phyloP scores from a whole-genome alignment of 92 coral and sea anemone species.

The Parazoanthus darwini region DNA sequence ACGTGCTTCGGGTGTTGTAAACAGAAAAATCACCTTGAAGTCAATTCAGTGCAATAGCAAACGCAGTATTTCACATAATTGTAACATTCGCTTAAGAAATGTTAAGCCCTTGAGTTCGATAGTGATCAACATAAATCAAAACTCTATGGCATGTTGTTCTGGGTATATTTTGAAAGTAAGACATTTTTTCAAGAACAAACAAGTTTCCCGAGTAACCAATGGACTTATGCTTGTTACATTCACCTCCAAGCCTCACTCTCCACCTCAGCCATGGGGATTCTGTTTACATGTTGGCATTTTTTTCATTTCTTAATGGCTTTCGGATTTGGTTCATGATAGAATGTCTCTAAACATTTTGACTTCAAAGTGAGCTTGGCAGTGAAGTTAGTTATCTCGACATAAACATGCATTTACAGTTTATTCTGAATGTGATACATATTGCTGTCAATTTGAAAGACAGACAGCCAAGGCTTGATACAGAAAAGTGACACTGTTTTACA shows the following conservation, averaged over 20 bases:
- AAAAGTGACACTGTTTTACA: no score
- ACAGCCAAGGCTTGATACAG: no score
- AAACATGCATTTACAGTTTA: no score
- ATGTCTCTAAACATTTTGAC: no score
- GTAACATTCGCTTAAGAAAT: background rate
- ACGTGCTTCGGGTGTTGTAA: background rate
- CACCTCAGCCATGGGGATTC: no score
- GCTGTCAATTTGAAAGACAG: background rate
- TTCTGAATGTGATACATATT: background rate
- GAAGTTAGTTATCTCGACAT: no score
- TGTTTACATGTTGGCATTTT: no score
- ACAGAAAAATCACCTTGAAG: background rate
- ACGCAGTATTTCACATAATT: background rate
- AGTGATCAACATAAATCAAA: background rate
- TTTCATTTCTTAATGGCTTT: no score
- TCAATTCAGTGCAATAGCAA: background rate
- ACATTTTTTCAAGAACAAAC: background rate
- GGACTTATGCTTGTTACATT: background rate
- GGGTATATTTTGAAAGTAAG: no score
- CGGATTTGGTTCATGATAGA: no score
- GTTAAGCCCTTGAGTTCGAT: background rate
- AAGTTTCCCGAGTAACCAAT: background rate
- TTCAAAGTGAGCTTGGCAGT: no score
- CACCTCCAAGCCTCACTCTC: no score
- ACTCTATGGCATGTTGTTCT: background rate